Base-by-base conservation (phyloP, 2,113 vertebrate species). In the Chaetops frenatus region DNA sequence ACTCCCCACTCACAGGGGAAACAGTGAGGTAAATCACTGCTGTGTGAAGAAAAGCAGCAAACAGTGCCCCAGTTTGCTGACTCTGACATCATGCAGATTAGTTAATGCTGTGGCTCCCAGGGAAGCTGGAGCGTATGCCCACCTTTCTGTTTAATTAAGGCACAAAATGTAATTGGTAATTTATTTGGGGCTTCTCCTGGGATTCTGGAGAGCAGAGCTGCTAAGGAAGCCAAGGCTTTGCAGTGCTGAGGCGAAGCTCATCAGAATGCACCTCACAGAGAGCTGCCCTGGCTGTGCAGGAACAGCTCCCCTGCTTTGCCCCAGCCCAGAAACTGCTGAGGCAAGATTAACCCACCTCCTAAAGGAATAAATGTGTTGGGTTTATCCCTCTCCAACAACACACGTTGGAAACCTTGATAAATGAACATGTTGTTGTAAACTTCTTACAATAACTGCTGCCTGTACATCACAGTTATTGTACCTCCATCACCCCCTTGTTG, bases 111-210 rank as follows among this genome's bases (percentile, higher is more conserved):
- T 62, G 89, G 91, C 92, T 97, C 96, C 92, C 77, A 76, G 77
- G 4, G 25, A 91, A 67, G 76, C 92, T 92, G 76, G 45, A 95
- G 80, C 15, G 1, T 65, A 17, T 60, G 90, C 79, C 96, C 96
- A 96, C 96, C 96, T 97, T 97, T 96, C 87, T 86, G 38, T 80
- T 96, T 92, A 96, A 95, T 95, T 94, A 95, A 78, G 94, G 86
- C 62, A 53, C 65, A 61, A 91, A 87, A 60, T 57, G 79, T 87
- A 96, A 95, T 77, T 95, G 81, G 86, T 56, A 95, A 97, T 95
- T 94, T 86, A 83, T 96, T 94, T 76, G 56, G 81, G 35, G n/a
- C 24, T 21, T 82, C 94, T 74, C 77, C 72, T 94, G 95, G 96
- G 96, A 96, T 69, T 88, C 88, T 77, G 92, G 77, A 80, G 92